Base-by-base conservation (phyloP, 2,113 vertebrate genomes). In the Pseudorhombus dupliciocellatus region DNA sequence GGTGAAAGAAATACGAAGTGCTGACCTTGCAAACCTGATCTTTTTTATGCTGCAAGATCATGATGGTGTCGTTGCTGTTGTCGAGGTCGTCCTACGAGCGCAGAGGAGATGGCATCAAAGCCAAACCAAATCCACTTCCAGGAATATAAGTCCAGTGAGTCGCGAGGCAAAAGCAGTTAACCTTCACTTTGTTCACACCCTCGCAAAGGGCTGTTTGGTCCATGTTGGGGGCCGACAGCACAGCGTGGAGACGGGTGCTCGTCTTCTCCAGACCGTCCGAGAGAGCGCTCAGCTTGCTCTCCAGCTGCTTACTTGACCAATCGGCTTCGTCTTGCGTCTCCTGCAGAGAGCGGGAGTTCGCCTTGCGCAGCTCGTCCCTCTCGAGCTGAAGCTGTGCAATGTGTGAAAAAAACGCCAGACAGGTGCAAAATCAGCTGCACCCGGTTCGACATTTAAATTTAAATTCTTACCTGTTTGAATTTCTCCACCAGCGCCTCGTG, bases 301-400 rank as follows among this genome's bases (percentile, higher is more conserved):
- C 96, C 84, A 98, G 87, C 15, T 93, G 55, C n/a, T 92, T 52
- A 74, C 92, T 96, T 90, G 93, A 94, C 75, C 95, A 88, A 56
- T 93, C 94, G 0, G 85, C 92, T 76, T 95, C 94, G 68, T 97
- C 92, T 86, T 96, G 95, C 50, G 92, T 92, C 68, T 94, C 93
- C 0, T 91, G 80, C 73, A 96, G 92, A 28, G 90, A 94, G 9
- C 89, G 90, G 2, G 89, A 90, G 83, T 96, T 95, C 16, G 94
- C 94, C 11, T 77, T 57, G 10, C 94, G 93, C n/a, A 98, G 92
- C 11, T 96, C 92, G 0, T 97, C 95, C 2, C 93, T 90, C 54
- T 98, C 96, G 0, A 64, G 84, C 83, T 98, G 95, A 51, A 98
- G 93, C 98, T 99, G 87, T 20, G 42, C n/a, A n/a, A n/a, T n/a